A percentile compares a stretch with the other conserved stretches of the same genome.
phyloP scores from a whole-genome alignment of 2,888 invertebrate genomes.

The Drosophila prostipennis region DNA sequence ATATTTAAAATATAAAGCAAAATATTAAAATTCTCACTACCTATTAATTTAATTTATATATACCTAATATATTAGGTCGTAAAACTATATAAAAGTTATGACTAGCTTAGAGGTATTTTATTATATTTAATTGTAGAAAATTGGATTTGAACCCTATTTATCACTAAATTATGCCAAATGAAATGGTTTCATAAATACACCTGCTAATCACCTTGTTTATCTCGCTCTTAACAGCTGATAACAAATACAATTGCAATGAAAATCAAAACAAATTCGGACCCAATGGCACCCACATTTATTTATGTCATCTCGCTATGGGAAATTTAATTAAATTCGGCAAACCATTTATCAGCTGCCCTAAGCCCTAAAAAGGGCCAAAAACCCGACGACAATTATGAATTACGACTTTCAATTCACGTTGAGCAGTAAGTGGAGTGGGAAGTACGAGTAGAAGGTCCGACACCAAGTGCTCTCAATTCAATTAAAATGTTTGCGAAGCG shows the following conservation, averaged over 20 bases:
- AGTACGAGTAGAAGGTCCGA: constrained; percentile 32
- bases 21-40: too few species aligned
- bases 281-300: constrained; percentile 28
- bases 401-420: constrained; percentile 47
- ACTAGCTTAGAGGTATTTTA: too few species aligned
- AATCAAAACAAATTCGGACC: constrained; percentile 16
- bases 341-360: constrained; percentile 52
- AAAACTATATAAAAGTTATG: too few species aligned
- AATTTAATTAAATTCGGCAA: constrained; percentile 58
- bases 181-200: background rate
- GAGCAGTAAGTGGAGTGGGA: constrained; percentile 7
- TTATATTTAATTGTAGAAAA: too few species aligned
- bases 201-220: constrained; percentile 1
- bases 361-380: constrained; percentile 20
- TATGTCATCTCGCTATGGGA: constrained; percentile 41
- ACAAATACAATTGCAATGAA: constrained; percentile 8
- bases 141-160: too few species aligned
- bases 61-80: too few species aligned
- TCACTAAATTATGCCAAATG: too few species aligned
- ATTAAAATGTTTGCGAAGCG: constrained; percentile 55
- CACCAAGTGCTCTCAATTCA: constrained; percentile 52
- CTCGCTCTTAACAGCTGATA: background rate
- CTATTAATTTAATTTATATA: too few species aligned
- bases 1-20: too few species aligned
- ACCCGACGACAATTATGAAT: constrained; percentile 56